phyloP scores from a whole-genome alignment of 2,113 vertebrate species.

The Solea solea region DNA sequence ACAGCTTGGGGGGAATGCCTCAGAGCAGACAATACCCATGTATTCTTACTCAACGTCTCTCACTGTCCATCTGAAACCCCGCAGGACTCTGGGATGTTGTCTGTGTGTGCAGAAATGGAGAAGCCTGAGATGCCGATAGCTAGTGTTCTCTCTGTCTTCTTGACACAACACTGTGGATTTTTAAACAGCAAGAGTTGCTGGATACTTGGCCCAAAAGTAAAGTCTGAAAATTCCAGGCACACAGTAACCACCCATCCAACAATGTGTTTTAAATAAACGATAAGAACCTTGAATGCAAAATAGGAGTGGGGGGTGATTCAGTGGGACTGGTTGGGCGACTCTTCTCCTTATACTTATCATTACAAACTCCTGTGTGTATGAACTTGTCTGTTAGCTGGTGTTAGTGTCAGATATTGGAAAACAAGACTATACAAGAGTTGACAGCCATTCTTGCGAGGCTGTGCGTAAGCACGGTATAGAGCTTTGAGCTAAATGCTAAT shows the following conservation, averaged over 20 bases:
- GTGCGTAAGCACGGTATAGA: neutral
- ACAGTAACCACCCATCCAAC: neutral
- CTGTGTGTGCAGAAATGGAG: neutral
- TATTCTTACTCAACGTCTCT: constrained; percentile 67
- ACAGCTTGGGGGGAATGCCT: constrained; percentile 74
- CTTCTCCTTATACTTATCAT: neutral
- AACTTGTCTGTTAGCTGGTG: neutral
- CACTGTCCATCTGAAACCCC: constrained; percentile 40
- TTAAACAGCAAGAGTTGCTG: neutral
- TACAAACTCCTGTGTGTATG: neutral
- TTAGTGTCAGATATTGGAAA: neutral
- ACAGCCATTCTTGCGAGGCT: neutral
- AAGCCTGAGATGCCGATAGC: too few species aligned
- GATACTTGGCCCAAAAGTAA: neutral
- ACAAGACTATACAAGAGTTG: neutral
- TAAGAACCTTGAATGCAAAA: neutral
- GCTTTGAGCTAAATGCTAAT: constrained; percentile 2
- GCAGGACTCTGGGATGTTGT: constrained; percentile 22
- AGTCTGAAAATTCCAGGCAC: neutral
- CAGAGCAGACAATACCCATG: constrained; percentile 69
- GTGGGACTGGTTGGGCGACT: neutral
- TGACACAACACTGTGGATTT: constrained; percentile 8
- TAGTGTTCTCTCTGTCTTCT: constrained; percentile 6
- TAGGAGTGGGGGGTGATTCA: too few species aligned
- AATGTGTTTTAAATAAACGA: neutral